Base-by-base conservation (phyloP, 2,113 vertebrate genomes). In the Camarhynchus parvulus region DNA sequence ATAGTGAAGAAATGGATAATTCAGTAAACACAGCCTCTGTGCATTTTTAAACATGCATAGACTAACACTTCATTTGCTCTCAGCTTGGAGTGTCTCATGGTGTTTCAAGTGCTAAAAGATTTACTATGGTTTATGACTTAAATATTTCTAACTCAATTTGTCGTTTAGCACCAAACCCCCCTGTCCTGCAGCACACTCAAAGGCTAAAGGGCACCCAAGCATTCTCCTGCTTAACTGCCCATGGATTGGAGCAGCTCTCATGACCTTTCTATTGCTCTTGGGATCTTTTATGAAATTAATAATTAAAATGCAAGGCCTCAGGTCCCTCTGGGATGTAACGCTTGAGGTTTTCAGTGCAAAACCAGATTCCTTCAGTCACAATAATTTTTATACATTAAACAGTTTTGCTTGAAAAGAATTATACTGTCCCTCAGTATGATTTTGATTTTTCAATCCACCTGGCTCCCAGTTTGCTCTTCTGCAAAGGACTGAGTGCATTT, bases 61-160 rank as follows among this genome's bases (percentile, higher is more conserved):
- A 46, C 95, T 92, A 83, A 86, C 95, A 97, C 95, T 96, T 96
- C 91, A 97, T 97, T 96, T 97, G 78, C 94, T 96, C 91, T 95
- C 95, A 83, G 94, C 69, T 94, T 78, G 70, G 83, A 92, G 79
- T 86, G 93, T 87, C 94, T 93, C 76, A 69, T 46, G 75, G 88
- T 93, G 94, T 90, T 96, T 90, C 83, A 92, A 97, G 96, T 95
- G 96, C 93, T 94, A 96, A 98, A 94, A 97, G 98, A 92, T 98
- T 97, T 98, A 96, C 96, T 97, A 93, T 94, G 83, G 97, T 98
- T 98, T 98, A 98, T 95, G 95, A 94, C 95, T 96, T 89, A 95
- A 97, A 97, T 98, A 97, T 98, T 97, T 98, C 95, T 96, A 96
- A 91, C 86, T 97, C 97, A 98, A 98, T 98, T 98, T 98, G 97